Evolutionary conservation across 2,888 invertebrate species (phyloP).

Genomic region (Nemurella pictetii): DNA sequence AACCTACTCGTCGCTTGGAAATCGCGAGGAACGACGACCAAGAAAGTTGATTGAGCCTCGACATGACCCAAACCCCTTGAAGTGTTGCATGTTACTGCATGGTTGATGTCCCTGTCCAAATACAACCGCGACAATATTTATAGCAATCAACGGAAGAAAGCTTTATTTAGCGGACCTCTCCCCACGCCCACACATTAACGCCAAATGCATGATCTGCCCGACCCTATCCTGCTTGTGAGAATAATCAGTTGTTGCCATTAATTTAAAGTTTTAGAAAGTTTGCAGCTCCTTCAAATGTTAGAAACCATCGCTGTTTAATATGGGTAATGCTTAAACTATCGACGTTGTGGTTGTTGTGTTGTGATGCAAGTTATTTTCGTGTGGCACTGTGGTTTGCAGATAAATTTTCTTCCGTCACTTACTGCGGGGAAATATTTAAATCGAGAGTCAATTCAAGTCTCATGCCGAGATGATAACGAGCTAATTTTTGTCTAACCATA

Average conservation of each 20-base stretch:
- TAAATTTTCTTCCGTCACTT: not conserved
- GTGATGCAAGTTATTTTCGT: not conserved
- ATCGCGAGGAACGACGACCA: constrained; percentile 64
- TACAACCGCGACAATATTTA: not conserved
- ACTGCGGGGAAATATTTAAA: not conserved
- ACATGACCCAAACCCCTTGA: not conserved
- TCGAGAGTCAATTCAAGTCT: not conserved
- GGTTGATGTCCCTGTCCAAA: constrained; percentile 14
- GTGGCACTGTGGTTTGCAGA: not conserved
- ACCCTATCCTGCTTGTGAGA: not conserved
- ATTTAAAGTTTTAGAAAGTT: not conserved
- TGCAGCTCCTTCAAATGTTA: not conserved
- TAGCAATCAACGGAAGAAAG: not conserved
- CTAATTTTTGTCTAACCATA: constrained; percentile 12
- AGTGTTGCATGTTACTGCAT: constrained; percentile 25
- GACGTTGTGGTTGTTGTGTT: not conserved
- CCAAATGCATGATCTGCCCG: not conserved
- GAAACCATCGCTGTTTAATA: not conserved
- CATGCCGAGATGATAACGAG: not conserved
- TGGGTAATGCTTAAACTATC: not conserved
- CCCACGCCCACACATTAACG: not conserved
- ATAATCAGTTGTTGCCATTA: not conserved
- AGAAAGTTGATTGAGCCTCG: constrained; percentile 65
- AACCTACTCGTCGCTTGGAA: constrained; percentile 84
- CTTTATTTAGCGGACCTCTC: not conserved